Base-by-base conservation (phyloP, 2,888 invertebrate genomes). In the Syrista parreyssii region DNA sequence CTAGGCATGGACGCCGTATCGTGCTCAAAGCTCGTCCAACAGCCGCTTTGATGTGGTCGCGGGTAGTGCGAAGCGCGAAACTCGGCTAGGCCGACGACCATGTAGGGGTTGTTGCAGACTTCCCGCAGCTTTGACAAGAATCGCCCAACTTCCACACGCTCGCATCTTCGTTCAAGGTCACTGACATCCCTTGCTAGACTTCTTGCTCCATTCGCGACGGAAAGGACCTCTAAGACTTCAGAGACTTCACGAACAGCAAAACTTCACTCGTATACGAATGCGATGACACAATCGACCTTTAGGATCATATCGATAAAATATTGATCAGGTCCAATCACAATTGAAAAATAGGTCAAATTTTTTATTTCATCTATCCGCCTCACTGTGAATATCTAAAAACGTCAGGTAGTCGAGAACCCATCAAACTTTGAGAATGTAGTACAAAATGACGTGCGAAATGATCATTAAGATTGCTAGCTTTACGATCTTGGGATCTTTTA, bases 21-120 rank as follows among this genome's bases (percentile, higher is more conserved):
- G 87, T 87, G 89, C 88, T 90, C 90, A 90, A 90, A 90, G 91
- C 90, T 87, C 87, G 88, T 86, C 88, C 87, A 83, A 86, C 87
- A 85, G 86, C 81, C 81, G 88, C 91, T 91, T 91, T 91, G 91
- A 91, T 90, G 91, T 91, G 91, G 91, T 89, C 86, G 86, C 83
- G 87, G 87, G 83, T 88, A 89, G 90, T 89, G 90, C 89, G 89
- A 90, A 89, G 87, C 89, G 88, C 87, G 88, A 87, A 85, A 85
- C 85, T 82, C 86, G 83, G 82, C 82, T 84, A 85, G 85, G 83
- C 84, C 78, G 71, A 78, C 78, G 79, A 74, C 79, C 84, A 81
- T 83, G 83, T 84, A 84, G 83, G 80, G 85, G 84, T 84, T 85
- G 84, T 85, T 83, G 81, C 81, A 81, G 84, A 88, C 87, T 87